Percentiles rank a stretch among this genome's conserved stretches.
Conservation (phyloP, 2,888 invertebrate species). For the Tubulanus polymorphus region DNA sequence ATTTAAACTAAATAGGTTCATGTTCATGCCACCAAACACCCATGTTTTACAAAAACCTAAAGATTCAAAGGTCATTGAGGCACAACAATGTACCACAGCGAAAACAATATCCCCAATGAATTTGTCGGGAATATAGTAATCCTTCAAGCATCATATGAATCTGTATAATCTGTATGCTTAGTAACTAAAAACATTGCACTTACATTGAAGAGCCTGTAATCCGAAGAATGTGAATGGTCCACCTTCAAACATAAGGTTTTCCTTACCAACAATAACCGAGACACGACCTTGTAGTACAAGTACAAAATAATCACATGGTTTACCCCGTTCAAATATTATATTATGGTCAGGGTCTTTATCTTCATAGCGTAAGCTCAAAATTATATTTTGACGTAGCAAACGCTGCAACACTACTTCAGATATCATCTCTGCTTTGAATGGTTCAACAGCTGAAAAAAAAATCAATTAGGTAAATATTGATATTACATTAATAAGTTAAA, state of each 20-base stretch:
- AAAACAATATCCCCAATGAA: too few relatives aligned
- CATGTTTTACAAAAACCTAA: too few relatives aligned
- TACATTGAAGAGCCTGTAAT: slow-evolving; percentile 68
- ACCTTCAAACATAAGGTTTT: slow-evolving; percentile 88
- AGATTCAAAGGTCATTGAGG: too few relatives aligned
- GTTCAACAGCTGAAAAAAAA: slow-evolving; percentile 71
- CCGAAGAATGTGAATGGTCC: slow-evolving; percentile 97
- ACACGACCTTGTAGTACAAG: slow-evolving; percentile 89
- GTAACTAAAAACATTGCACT: too few relatives aligned
- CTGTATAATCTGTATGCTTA: too few relatives aligned
- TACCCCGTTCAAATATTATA: slow-evolving; percentile 55
- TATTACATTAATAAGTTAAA: too few relatives aligned
- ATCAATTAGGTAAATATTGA: too few relatives aligned
- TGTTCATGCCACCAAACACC: too few relatives aligned
- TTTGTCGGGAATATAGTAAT: too few relatives aligned
- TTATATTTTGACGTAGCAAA: slow-evolving; percentile 84
- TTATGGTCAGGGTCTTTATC: slow-evolving; percentile 23
- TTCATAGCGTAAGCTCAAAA: slow-evolving; percentile 72
- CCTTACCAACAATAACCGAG: slow-evolving; percentile 88
- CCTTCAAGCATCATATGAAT: too few relatives aligned
- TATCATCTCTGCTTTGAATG: slow-evolving; percentile 78
- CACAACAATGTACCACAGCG: too few relatives aligned
- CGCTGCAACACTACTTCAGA: slow-evolving; percentile 86
- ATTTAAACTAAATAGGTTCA: too few relatives aligned
- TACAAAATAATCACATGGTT: slow-evolving; percentile 82